Evolutionary conservation across 2,113 vertebrate genomes (phyloP).

Genomic region (Macquaria ambigua): DNA sequence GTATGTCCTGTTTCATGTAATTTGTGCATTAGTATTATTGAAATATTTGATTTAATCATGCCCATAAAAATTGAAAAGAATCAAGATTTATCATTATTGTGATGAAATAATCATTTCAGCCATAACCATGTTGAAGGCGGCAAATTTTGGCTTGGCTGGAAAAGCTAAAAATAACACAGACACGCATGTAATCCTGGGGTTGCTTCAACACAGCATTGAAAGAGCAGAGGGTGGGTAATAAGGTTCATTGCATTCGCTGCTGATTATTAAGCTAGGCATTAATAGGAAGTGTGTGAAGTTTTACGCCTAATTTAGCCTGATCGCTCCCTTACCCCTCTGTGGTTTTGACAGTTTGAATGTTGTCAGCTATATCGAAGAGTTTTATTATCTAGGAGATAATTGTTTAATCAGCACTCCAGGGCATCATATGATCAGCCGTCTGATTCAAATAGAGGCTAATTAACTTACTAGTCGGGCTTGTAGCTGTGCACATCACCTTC

Average conservation of each 20-base stretch:
- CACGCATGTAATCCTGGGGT: not conserved
- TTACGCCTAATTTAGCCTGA: conserved; percentile 67
- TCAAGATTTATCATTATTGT: not conserved
- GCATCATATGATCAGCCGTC: conserved; percentile 58
- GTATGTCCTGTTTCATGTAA: not conserved
- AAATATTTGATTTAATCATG: not conserved
- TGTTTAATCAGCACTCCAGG: conserved; percentile 71
- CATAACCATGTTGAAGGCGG: not conserved
- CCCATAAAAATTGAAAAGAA: not conserved
- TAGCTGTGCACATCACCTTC: conserved; percentile 36
- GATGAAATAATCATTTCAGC: not conserved
- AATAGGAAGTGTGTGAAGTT: conserved; percentile 30
- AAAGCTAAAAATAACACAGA: not conserved
- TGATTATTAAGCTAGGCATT: conserved; percentile 42
- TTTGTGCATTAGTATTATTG: not conserved
- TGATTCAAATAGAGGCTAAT: conserved; percentile 56
- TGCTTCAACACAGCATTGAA: not conserved
- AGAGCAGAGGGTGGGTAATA: conserved; percentile 30
- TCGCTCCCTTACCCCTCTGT: conserved; percentile 40
- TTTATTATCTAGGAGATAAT: conserved; percentile 66
- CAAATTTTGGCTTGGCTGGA: not conserved
- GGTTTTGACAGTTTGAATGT: conserved; percentile 57
- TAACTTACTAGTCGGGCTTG: conserved; percentile 23
- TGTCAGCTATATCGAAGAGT: conserved; percentile 59
- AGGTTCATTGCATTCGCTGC: conserved; percentile 28